Evolutionary conservation across 2,888 invertebrate genomes (phyloP), one percentile per base, ranked within the genome.

Genomic region (Cosmorhoe ocellata): DNA sequence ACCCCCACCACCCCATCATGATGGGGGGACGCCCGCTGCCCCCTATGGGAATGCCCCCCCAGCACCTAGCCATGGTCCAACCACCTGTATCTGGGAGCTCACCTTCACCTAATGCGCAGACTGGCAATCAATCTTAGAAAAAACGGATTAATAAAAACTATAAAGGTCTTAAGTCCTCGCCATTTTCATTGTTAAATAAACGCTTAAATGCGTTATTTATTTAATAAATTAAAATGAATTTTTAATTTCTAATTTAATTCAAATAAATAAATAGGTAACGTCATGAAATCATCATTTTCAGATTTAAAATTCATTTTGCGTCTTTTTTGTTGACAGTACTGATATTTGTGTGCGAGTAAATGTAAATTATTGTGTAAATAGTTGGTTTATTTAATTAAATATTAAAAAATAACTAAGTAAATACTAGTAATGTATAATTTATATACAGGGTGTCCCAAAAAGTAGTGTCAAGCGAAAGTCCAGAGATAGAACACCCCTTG

Each of bases 1-100:
- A 92, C 68, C 91, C 91, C 13, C 92, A 92, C 67, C 92, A 89
- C 69, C 85, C 53, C 3, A 48, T 93, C 33, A 90, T 93, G 83
- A 91, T 91, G 75, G 74, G 90, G 70, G 78, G 85, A 70, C 84
- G 91, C 54, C 89, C 91, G 27, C 62, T 90, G 54, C 79, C 81
- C 47, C 85, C 74, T 26, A 84, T 91, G 82, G 91, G 91, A 41
- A 75, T 91, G 63, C 84, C 84, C 34, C 84, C 84, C 32, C 88
- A 87, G 51, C 74, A 58, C 33, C 38, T 61, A 13, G 7, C 86
- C 10, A 90, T 91, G 79, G 86, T 89, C 46, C 88, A 91, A 71
- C 80, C 90, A 56, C 83, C 85, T 51, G 82, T 84, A 26, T 80
- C 85, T 1, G 79, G 76, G 1, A 71, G 71, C 10, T 86, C 88